These are phyloP conservation scores for Drosophila navojoa DNA, from an alignment of 1,140 invertebrate genomes.

Conservation along the genomic window DNA sequence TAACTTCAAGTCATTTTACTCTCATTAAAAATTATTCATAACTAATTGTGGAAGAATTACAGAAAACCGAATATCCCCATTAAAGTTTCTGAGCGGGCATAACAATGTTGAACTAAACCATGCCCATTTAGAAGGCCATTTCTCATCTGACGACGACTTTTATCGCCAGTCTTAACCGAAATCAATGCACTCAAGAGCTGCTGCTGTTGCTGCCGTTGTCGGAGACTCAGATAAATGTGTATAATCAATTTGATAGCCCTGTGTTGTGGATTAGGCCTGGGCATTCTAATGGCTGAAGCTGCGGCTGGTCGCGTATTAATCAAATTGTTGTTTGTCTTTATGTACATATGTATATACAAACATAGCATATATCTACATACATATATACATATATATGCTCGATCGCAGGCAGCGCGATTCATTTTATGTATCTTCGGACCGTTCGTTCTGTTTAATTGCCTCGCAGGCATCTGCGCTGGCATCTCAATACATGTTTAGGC, in stretches of 20 bases:
- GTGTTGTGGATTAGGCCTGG: constrained; percentile 30
- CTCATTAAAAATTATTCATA: too few species aligned
- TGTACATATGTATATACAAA: constrained; percentile 1
- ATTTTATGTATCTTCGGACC: constrained; percentile 69
- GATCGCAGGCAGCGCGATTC: constrained; percentile 59
- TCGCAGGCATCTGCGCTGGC: constrained; percentile 64
- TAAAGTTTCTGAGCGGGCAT: background rate
- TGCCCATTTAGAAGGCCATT: constrained; percentile 54
- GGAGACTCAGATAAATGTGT: constrained; percentile 70
- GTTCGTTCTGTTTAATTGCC: constrained; percentile 69
- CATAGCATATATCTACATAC: background rate
- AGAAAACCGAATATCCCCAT: background rate
- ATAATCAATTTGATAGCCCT: constrained; percentile 79
- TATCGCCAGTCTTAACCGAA: constrained; percentile 66
- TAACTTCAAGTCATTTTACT: too few species aligned
- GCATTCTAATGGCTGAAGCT: constrained; percentile 46
- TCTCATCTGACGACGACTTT: constrained; percentile 66
- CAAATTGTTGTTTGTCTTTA: constrained; percentile 68
- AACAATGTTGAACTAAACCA: constrained; percentile 1
- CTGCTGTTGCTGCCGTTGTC: background rate
- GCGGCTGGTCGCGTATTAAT: constrained; percentile 63
- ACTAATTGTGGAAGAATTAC: background rate
- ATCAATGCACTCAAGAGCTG: constrained; percentile 65
- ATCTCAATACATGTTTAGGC: constrained; percentile 80
- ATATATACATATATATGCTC: constrained; percentile 16